These are phyloP conservation scores for Planiliza haematocheilus DNA, from an alignment of 2,113 vertebrate species.

Conservation along the genomic window DNA sequence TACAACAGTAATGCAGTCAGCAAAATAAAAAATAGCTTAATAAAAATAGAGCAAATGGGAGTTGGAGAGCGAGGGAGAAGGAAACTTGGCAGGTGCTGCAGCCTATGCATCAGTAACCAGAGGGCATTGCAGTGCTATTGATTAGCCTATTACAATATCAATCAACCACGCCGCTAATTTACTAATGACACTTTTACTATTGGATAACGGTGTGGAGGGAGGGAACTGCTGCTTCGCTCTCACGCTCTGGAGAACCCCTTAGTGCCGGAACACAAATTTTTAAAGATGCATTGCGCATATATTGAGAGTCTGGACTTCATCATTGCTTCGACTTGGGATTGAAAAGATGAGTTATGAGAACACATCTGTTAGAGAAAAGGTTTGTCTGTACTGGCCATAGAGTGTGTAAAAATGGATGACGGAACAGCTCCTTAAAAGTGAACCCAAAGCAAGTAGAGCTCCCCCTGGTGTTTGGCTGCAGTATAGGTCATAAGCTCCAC, in stretches of 20 bases:
- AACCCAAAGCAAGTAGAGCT: too few relatives aligned
- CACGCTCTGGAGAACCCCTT: not conserved
- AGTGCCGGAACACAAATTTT: not conserved
- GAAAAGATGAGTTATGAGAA: too few relatives aligned
- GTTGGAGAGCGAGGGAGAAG: constrained; percentile 15
- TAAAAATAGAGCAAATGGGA: constrained; percentile 45
- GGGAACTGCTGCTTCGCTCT: constrained; percentile 3
- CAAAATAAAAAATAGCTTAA: constrained; percentile 62
- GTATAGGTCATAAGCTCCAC: too few relatives aligned
- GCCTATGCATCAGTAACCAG: constrained; percentile 46
- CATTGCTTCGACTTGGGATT: too few relatives aligned
- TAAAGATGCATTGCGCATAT: not conserved
- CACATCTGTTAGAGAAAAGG: too few relatives aligned
- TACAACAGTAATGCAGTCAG: constrained; percentile 57
- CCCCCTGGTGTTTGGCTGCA: too few relatives aligned
- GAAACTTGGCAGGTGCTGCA: constrained; percentile 43
- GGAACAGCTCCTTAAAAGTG: too few relatives aligned
- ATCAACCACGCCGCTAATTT: constrained; percentile 70
- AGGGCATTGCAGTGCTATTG: constrained; percentile 67
- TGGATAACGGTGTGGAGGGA: constrained; percentile 8
- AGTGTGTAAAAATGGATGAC: too few relatives aligned
- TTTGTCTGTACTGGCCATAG: too few relatives aligned
- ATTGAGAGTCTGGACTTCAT: too few relatives aligned
- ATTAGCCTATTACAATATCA: constrained; percentile 65
- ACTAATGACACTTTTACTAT: constrained; percentile 69